Evolutionary conservation across 2,888 invertebrate genomes (phyloP), one percentile per base, ranked within the genome.

Genomic region (Mechanitis mazaeus): DNA sequence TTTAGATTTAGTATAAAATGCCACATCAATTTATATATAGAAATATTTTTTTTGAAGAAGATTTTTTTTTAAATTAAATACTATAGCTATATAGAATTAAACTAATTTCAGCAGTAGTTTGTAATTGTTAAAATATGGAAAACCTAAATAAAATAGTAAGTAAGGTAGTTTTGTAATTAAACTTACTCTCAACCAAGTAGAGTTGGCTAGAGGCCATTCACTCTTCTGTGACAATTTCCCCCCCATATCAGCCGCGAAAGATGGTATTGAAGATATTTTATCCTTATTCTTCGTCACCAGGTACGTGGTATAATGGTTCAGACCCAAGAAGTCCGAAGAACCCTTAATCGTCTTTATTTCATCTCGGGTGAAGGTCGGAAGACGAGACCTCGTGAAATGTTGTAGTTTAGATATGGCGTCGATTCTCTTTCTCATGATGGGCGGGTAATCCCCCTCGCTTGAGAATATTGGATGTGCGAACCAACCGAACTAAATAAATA

Each of bases 271-370:
- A 2, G 58, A 61, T 7, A 79, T 62, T 59, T 82, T 85, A 0
- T 71, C 69, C 1, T 64, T 62, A 1, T 75, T 75, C 33, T 82
- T 81, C 1, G 80, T 79, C 2, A 83, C 87, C 71, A 93, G 69
- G 66, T 84, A 85, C 0, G 93, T 90, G 0, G 94, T 93, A 75
- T 96, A 96, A 63, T 94, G 92, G 75, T 96, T 95, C 28, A 95
- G 76, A 0, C 95, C 95, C 58, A 95, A 86, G 80, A 94, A 95
- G 75, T 96, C 95, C 1, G 91, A 88, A 0, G 94, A 92, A 0
- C 91, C 93, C 45, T 79, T 83, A 33, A 95, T 91, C 59, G 86
- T 83, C 9, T 82, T 75, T 7, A 94, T 85, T 84, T 95, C 94
- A 33, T 92, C 85, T 0, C 73, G 50, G 0, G 92, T 93, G 72